Evolutionary conservation across 2,888 invertebrate species (phyloP).

Genomic region (Sphaeridia pumilis): DNA sequence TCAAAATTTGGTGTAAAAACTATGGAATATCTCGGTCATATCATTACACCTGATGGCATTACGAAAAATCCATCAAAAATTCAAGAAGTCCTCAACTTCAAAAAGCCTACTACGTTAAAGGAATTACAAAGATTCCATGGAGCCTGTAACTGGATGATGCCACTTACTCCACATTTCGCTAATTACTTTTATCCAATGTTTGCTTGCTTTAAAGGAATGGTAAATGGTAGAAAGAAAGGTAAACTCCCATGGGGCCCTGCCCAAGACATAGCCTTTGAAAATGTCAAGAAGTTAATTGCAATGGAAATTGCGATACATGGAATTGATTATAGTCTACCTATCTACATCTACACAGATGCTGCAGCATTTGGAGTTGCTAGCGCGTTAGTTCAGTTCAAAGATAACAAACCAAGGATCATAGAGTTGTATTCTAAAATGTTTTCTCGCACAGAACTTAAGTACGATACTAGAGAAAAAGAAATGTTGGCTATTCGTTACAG

Average conservation of each 20-base stretch:
- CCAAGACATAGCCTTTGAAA: background rate
- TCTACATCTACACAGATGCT: background rate
- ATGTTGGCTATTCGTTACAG: background rate
- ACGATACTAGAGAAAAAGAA: background rate
- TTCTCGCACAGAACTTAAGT: background rate
- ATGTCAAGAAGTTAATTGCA: background rate
- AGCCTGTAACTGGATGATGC: background rate
- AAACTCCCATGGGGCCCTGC: background rate
- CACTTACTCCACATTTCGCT: background rate
- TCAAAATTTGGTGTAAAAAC: background rate
- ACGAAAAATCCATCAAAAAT: background rate
- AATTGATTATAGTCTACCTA: background rate
- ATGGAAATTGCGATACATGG: background rate
- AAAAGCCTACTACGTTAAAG: background rate
- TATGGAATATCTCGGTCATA: background rate
- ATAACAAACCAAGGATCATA: background rate
- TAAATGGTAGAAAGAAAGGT: background rate
- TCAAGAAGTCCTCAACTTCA: background rate
- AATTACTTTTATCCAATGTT: background rate
- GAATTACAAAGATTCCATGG: background rate
- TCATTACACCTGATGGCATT: background rate
- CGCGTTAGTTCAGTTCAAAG: background rate
- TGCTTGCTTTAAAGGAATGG: background rate
- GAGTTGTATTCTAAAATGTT: background rate
- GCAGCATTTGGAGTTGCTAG: background rate